Evolutionary conservation across 2,888 invertebrate species (phyloP).

Genomic region (Pachycephus smyrnensis): DNA sequence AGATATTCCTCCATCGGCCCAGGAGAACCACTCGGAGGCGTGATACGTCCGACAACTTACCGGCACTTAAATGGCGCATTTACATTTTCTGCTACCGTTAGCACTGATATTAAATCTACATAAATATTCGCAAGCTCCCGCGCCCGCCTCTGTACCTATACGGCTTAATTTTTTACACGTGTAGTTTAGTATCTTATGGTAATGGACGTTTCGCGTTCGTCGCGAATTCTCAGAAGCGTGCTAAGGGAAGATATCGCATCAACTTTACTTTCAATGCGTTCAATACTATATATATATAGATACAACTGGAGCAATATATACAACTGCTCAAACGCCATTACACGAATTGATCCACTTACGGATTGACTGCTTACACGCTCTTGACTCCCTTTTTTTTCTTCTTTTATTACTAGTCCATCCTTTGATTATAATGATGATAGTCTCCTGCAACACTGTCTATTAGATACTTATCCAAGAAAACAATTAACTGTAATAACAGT

Average conservation of each 20-base stretch:
- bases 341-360: not conserved
- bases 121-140: constrained; percentile 46
- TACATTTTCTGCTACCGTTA: constrained; percentile 58
- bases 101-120: constrained; percentile 50
- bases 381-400: not conserved
- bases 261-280: not conserved
- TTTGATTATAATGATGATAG: not conserved
- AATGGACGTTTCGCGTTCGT: constrained; percentile 55
- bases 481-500: constrained; percentile 61
- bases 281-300: not conserved
- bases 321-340: not conserved
- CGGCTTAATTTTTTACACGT: constrained; percentile 57
- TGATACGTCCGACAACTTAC: constrained; percentile 41
- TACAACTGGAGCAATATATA: too few relatives aligned
- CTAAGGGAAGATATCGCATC: not conserved
- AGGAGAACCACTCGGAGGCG: constrained; percentile 35
- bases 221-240: constrained; percentile 26
- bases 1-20: not conserved
- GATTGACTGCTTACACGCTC: not conserved
- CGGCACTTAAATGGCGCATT: constrained; percentile 58
- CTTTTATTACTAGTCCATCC: not conserved
- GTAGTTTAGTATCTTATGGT: constrained; percentile 53
- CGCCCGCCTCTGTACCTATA: not conserved
- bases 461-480: constrained; percentile 35
- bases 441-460: not conserved